Percentiles rank a stretch among this genome's conserved stretches.
These are phyloP conservation scores for Euthynnus affinis DNA, from an alignment of 2,797 vertebrate species.

Conservation along the genomic window DNA sequence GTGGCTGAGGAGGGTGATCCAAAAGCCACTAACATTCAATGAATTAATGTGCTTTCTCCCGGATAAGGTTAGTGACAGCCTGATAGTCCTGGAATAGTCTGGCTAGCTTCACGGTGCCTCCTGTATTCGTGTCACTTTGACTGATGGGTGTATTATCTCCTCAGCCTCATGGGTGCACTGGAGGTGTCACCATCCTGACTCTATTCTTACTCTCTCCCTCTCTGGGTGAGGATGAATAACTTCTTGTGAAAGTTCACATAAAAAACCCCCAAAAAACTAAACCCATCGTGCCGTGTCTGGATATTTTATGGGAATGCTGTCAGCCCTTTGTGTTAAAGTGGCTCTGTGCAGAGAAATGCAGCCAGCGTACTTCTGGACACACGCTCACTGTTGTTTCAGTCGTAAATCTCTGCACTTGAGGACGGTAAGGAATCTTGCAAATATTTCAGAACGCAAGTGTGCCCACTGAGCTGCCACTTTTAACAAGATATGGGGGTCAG, in stretches of 20 bases:
- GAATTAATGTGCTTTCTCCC: constrained; percentile 36
- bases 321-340: constrained; percentile 27
- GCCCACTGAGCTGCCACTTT: constrained; percentile 39
- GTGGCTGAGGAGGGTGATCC: constrained; percentile 6
- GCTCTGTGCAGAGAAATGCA: constrained; percentile 14
- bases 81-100: constrained; percentile 50
- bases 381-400: constrained; percentile 37
- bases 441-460: constrained; percentile 60
- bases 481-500: constrained; percentile 36
- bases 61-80: constrained; percentile 16
- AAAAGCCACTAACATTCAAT: constrained; percentile 33
- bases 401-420: constrained; percentile 54
- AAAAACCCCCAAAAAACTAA: background rate
- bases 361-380: constrained; percentile 15
- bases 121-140: constrained; percentile 42
- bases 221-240: constrained; percentile 18
- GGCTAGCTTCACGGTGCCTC: background rate
- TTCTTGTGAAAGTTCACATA: constrained; percentile 28
- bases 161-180: constrained; percentile 30
- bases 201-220: constrained; percentile 41
- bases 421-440: constrained; percentile 68
- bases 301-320: constrained; percentile 3
- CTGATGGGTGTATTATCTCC: constrained; percentile 68
- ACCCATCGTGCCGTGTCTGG: background rate
- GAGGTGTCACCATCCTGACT: constrained; percentile 43